phyloP scores from a whole-genome alignment of 2,888 invertebrate genomes.

The Macrosoma leucophasiata region DNA sequence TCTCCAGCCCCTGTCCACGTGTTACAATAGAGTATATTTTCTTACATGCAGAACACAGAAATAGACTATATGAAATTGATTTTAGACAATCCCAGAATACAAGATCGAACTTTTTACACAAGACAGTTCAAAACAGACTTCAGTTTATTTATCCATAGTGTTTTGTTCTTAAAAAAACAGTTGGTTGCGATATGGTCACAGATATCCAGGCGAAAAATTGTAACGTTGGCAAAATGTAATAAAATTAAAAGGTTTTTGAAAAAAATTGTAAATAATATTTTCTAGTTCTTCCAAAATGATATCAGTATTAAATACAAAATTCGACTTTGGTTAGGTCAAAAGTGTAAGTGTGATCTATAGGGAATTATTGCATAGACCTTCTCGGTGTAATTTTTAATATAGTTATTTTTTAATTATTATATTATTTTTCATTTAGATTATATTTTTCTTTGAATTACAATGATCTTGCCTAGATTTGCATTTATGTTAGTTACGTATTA shows the following conservation, averaged over 20 bases:
- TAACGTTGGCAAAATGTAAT: conserved; percentile 56
- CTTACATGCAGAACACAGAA: conserved; percentile 63
- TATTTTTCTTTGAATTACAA: conserved; percentile 60
- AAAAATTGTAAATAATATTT: conserved; percentile 72
- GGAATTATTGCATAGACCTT: conserved; percentile 59
- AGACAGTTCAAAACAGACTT: conserved; percentile 50
- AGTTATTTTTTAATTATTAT: conserved; percentile 45
- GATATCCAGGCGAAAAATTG: conserved; percentile 64
- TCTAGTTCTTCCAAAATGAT: conserved; percentile 74
- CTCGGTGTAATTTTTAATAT: conserved; percentile 56
- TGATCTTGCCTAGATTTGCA: conserved; percentile 74
- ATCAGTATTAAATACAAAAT: conserved; percentile 76
- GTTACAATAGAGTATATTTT: conserved; percentile 73
- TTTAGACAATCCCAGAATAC: conserved; percentile 74
- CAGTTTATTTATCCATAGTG: conserved; percentile 40
- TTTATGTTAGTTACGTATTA: conserved; percentile 69
- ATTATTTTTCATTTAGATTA: conserved; percentile 49
- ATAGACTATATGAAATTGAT: conserved; percentile 68
- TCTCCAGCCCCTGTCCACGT: conserved; percentile 43
- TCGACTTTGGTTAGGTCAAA: conserved; percentile 73
- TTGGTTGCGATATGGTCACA: conserved; percentile 72
- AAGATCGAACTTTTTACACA: conserved; percentile 75
- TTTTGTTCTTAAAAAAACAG: conserved; percentile 46
- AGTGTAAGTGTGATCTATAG: conserved; percentile 73
- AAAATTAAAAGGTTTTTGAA: conserved; percentile 38